Conservation (phyloP, 1,140 invertebrate genomes). For the Heliconius nattereri region DNA sequence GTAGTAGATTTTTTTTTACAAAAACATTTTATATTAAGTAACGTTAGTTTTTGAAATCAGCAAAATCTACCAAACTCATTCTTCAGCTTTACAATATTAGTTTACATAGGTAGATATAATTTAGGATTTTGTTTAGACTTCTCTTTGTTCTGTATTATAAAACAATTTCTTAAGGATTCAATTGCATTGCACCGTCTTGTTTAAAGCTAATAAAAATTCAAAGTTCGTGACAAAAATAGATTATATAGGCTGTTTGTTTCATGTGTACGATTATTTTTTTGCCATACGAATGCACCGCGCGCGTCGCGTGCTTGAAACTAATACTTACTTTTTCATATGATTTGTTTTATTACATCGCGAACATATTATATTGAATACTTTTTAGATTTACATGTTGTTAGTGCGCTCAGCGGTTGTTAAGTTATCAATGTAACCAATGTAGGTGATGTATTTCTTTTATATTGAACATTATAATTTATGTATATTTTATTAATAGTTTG, state of each 20-base stretch:
- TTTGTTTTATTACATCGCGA: background rate
- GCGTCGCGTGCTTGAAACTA: background rate
- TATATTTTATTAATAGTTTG: no score
- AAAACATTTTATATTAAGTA: no score
- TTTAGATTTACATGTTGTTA: background rate
- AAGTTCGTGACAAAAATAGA: conserved; percentile 1
- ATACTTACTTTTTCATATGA: background rate
- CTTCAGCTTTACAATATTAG: no score
- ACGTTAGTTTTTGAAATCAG: no score
- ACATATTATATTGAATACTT: background rate
- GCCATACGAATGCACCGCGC: background rate
- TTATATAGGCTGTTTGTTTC: background rate
- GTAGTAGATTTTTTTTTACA: no score
- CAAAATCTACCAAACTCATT: no score
- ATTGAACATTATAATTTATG: background rate
- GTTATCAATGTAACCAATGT: background rate
- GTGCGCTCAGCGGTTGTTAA: background rate
- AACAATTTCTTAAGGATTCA: background rate
- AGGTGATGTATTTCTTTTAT: background rate
- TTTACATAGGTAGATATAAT: no score
- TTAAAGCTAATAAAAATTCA: background rate
- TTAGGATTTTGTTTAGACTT: no score
- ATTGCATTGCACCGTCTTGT: background rate
- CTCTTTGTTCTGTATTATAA: background rate
- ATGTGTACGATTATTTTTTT: background rate